Conservation (phyloP, 2,113 vertebrate genomes). For the Nothoprocta perdicaria region DNA sequence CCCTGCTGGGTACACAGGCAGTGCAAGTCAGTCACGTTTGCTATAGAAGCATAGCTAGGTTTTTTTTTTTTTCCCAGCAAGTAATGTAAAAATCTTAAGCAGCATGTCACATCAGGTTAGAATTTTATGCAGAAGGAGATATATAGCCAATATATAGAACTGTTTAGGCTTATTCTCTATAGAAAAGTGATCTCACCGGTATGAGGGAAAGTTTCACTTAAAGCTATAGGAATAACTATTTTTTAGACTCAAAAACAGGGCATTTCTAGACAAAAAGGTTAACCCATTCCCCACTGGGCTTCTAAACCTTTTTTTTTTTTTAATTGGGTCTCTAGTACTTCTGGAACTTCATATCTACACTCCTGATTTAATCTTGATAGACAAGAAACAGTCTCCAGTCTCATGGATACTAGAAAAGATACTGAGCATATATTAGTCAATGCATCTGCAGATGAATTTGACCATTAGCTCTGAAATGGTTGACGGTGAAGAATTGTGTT, state of each 20-base stretch:
- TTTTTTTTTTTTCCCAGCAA: background rate
- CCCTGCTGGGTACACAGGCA: background rate
- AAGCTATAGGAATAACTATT: background rate
- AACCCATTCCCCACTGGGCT: background rate
- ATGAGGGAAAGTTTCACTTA: background rate
- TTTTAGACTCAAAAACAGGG: background rate
- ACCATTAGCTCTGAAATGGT: slow-evolving; percentile 14
- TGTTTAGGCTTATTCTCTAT: background rate
- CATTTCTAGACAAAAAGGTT: background rate
- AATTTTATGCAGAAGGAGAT: background rate
- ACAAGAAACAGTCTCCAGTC: background rate
- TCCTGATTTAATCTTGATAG: background rate
- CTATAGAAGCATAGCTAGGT: background rate
- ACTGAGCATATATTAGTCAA: background rate
- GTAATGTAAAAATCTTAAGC: background rate
- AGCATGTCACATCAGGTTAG: background rate
- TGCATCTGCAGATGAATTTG: background rate
- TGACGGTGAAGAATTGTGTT: background rate
- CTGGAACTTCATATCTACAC: background rate
- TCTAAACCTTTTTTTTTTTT: background rate
- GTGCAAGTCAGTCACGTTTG: background rate
- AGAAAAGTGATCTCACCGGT: background rate
- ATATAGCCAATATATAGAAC: slow-evolving; percentile 17
- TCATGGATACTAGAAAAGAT: background rate
- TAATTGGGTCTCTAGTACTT: background rate